phyloP scores from a whole-genome alignment of 2,797 vertebrate genomes.

The Thamnophis elegans region DNA sequence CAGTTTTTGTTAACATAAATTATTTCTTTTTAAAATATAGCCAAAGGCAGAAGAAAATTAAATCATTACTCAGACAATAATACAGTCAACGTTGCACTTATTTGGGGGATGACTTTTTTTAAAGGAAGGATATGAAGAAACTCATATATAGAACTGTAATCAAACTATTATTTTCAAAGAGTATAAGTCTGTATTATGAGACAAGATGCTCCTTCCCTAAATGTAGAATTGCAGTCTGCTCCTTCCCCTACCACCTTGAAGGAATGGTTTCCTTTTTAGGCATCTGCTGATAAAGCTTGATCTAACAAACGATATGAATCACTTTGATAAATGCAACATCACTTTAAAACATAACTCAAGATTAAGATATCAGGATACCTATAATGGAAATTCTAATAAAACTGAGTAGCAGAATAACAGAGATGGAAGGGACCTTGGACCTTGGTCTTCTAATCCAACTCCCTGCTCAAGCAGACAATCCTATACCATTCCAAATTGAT shows the following conservation, averaged over 20 bases:
- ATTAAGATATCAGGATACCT: neutral
- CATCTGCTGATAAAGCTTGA: neutral
- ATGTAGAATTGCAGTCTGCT: accelerated
- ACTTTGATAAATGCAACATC: conserved; percentile 2
- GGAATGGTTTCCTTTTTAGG: neutral
- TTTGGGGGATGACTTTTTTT: neutral
- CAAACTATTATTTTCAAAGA: neutral
- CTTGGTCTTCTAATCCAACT: too few species aligned
- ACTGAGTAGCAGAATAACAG: neutral
- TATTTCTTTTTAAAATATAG: conserved; percentile 7
- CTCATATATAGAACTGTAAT: neutral
- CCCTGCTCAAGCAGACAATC: too few species aligned
- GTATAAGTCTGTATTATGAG: conserved; percentile 3
- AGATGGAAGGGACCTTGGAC: too few species aligned
- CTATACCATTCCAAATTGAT: too few species aligned
- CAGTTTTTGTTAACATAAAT: conserved; percentile 6
- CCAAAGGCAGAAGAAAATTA: neutral
- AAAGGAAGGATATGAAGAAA: neutral
- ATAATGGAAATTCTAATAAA: neutral
- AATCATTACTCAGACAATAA: neutral
- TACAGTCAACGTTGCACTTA: neutral
- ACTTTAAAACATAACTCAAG: neutral
- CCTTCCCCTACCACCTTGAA: neutral
- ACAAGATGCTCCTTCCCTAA: neutral
- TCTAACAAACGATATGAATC: neutral